Evolutionary conservation across 2,888 invertebrate species (phyloP), one percentile per base, ranked within the genome.

Genomic region (Latheticus oryzae): DNA sequence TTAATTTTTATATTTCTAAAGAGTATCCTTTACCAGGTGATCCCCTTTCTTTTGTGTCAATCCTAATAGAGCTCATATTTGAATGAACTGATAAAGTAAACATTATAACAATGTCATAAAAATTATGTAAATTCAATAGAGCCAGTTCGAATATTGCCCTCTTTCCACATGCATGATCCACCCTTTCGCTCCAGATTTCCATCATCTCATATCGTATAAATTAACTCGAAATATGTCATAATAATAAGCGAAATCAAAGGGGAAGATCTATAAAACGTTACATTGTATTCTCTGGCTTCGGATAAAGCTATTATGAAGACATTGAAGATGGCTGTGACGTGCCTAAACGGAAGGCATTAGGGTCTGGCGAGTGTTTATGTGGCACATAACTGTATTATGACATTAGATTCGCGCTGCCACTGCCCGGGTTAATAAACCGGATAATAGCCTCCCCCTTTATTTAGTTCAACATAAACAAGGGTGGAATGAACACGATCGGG

Each of bases 371-470:
- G 50, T 63, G 59, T 63, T 63, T 63, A 71, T 69, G 66, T 69
- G 63, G 62, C 70, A 63, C 69, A 71, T 69, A 70, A 71, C 70
- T 69, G 63, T 71, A 72, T 71, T 73, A 72, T 71, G 68, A 71
- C 72, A 72, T 73, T 70, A 71, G 70, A 71, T 69, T 70, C 68
- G 64, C 68, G 64, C 61, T 64, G 61, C 64, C 68, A 68, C 66
- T 67, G 68, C 64, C 68, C 64, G 62, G 64, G 67, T 72, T 73
- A 72, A 73, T 73, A 73, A 69, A 71, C 67, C 69, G 66, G 70
- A 72, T 72, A 72, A 73, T 73, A 72, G 70, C 64, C 61, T 67
- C 62, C 68, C 66, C 65, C 38, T 47, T 47, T 55, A 55, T 47
- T 19, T 26, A 28, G 38, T 17, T 26, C 11, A 45, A 13, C 13